Evolutionary conservation across 2,888 invertebrate species (phyloP), one percentile per base, ranked within the genome.

Genomic region (Terebella lapidaria): DNA sequence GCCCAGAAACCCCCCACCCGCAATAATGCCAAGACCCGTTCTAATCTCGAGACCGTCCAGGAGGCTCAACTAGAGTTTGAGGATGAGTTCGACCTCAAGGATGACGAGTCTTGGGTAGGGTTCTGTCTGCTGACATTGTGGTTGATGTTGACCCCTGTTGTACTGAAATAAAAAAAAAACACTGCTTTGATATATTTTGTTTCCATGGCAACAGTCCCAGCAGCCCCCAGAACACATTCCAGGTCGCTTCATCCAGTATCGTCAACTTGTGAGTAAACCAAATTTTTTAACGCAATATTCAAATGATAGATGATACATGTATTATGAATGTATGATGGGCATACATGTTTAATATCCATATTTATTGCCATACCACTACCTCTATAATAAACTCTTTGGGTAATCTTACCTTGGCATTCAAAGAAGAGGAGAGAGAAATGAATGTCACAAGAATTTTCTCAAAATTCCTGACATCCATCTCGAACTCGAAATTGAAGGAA

Each of bases 101-200:
- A 56, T 56, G 56, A 56, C 5, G 22, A 45, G 3, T 22, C 47
- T 18, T 56, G 56, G 56, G 56, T 56, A 46, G 18, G 55, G 35
- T 10, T 35, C 35, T 35, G 35, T 10, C 35, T n/a, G n/a, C n/a
- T n/a, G 10, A 35, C 42, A n/a, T 15, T 35, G n/a, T 35, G n/a
- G 10, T 35, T 35, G 10, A 15, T 35, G 42, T 35, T 35, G 42
- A 35, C n/a, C n/a, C n/a, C n/a, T 35, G 42, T 35, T 35, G n/a
- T 35, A 35, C 42, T 35, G 42, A 35, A 35, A n/a, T 35, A n/a
- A 35, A 35, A 15, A 35, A 35, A 35, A 10, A 35, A 35, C 10
- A 35, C 42, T 35, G 42, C 42, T 35, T n/a, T 35, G 10, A 35
- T 35, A 15, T n/a, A 35, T 35, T 35, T 49, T 22, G 5, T 10